phyloP scores from a whole-genome alignment of 2,113 vertebrate species.

The Ursus arctos region DNA sequence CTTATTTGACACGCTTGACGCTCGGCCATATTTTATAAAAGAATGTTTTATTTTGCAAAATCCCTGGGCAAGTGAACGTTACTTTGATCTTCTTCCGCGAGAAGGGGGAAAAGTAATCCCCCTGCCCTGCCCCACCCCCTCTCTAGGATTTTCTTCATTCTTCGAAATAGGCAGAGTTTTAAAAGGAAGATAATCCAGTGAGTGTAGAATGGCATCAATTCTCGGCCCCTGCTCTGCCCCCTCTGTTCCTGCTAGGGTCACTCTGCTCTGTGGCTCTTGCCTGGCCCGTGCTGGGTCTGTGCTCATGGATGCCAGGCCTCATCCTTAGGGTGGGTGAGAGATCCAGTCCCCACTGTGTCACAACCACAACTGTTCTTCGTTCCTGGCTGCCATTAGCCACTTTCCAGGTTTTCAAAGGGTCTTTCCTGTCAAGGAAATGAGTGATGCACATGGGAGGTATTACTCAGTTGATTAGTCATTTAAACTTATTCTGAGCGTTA shows the following conservation, averaged over 20 bases:
- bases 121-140: neutral
- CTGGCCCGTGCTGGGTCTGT: neutral
- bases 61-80: neutral
- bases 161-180: neutral
- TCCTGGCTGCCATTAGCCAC: neutral
- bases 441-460: too few species aligned
- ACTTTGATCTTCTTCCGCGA: neutral
- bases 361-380: neutral
- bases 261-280: neutral
- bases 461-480: neutral
- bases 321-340: neutral
- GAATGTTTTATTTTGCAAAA: neutral
- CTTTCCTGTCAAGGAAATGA: neutral
- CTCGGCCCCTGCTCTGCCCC: neutral
- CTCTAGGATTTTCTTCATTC: neutral
- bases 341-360: neutral
- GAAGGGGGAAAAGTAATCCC: neutral
- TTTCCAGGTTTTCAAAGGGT: neutral
- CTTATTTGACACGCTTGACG: neutral
- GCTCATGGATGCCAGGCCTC: too few species aligned
- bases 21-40: neutral
- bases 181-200: neutral
- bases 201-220: fast-evolving
- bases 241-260: neutral
- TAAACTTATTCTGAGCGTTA: neutral